A percentile compares a stretch with the other conserved stretches of the same genome.
Conservation (phyloP, 2,888 invertebrate genomes). For the Andrena camellia region DNA sequence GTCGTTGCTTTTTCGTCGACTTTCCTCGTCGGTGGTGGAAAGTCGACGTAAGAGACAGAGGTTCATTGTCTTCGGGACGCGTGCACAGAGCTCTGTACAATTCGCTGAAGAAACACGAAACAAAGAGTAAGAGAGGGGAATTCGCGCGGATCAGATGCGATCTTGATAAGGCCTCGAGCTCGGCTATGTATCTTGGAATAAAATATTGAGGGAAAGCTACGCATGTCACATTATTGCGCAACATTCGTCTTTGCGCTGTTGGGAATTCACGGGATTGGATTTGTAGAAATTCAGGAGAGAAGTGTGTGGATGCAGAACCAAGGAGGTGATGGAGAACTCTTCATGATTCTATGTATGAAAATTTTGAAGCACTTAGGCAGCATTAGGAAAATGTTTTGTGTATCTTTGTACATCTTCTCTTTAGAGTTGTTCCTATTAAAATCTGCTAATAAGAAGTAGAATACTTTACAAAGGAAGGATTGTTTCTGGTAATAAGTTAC, state of each 20-base stretch:
- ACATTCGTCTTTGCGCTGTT: not conserved
- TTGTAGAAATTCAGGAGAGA: not conserved
- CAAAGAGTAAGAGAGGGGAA: constrained; percentile 33
- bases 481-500: constrained; percentile 9
- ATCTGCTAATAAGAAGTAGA: not conserved
- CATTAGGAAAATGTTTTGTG: too few species aligned
- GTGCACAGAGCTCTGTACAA: constrained; percentile 13
- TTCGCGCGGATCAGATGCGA: constrained; percentile 29
- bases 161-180: constrained; percentile 27
- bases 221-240: not conserved
- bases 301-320: too few species aligned
- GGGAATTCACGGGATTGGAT: not conserved
- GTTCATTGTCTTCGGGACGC: constrained; percentile 49
- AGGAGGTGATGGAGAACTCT: too few species aligned
- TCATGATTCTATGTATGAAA: too few species aligned
- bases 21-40: constrained; percentile 57
- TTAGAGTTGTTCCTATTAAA: not conserved
- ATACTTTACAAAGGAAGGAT: not conserved
- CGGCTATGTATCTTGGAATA: constrained; percentile 16
- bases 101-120: constrained; percentile 27
- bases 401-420: not conserved
- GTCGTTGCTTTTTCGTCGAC: constrained; percentile 20
- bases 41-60: constrained; percentile 46
- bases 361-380: too few species aligned
- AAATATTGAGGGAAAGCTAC: constrained; percentile 10